Conservation (phyloP, 2,888 invertebrate genomes). For the Hylaea fasciaria region DNA sequence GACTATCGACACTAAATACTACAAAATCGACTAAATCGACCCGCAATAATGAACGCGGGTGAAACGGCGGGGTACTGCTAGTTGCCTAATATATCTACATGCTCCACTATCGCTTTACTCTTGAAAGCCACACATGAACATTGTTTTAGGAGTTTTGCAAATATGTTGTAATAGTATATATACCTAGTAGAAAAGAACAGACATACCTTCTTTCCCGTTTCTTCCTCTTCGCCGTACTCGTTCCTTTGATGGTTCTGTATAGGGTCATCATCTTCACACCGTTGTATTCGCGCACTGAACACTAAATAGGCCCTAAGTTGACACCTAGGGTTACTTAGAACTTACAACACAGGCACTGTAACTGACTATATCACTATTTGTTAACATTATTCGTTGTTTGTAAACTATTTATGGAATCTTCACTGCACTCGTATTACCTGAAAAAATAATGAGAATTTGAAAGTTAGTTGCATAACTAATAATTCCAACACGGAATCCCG, state of each 20-base stretch:
- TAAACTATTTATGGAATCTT: constrained; percentile 1
- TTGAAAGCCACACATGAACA: too few relatives aligned
- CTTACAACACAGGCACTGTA: constrained; percentile 30
- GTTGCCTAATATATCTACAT: too few relatives aligned
- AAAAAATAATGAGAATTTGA: constrained; percentile 18
- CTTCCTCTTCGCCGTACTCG: constrained; percentile 80
- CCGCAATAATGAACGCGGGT: too few relatives aligned
- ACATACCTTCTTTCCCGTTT: constrained; percentile 80
- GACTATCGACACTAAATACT: too few relatives aligned
- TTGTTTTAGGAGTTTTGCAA: not conserved
- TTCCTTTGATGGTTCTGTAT: constrained; percentile 84
- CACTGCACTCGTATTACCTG: constrained; percentile 35
- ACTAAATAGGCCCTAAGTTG: constrained; percentile 42
- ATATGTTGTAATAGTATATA: too few relatives aligned
- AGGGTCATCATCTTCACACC: constrained; percentile 82
- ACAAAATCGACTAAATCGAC: too few relatives aligned
- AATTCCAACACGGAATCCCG: too few relatives aligned
- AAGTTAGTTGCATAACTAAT: too few relatives aligned
- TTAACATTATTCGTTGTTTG: constrained; percentile 21
- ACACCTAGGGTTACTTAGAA: constrained; percentile 20
- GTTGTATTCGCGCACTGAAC: constrained; percentile 44
- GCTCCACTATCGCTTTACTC: too few relatives aligned
- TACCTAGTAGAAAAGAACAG: not conserved
- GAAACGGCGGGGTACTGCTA: too few relatives aligned
- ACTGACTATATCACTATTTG: constrained; percentile 22